A percentile compares a stretch with the other conserved stretches of the same genome.
Conservation (phyloP, 2,113 vertebrate species). For the Motacilla tschutschensis region DNA sequence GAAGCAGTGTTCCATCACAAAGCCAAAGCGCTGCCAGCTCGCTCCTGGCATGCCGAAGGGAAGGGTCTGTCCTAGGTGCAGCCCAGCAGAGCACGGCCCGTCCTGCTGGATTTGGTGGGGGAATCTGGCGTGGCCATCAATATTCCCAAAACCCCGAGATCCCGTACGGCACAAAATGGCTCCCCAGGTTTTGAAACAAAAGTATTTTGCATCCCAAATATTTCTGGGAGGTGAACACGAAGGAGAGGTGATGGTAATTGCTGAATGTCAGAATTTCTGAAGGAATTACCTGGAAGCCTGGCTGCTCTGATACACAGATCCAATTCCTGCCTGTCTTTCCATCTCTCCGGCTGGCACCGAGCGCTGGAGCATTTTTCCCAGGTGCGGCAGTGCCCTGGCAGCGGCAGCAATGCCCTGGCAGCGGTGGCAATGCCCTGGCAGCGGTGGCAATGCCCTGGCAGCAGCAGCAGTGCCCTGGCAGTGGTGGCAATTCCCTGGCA, state of each 20-base stretch:
- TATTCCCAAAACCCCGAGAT: neutral
- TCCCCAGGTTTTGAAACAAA: neutral
- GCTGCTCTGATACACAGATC: rapidly evolving
- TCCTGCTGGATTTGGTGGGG: neutral
- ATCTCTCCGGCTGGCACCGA: neutral
- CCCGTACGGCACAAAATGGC: neutral
- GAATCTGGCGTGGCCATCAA: rapidly evolving
- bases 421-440: too few relatives aligned
- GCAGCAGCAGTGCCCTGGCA: too few relatives aligned
- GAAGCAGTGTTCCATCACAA: neutral
- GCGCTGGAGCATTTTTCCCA: rapidly evolving
- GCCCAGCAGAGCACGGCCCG: neutral
- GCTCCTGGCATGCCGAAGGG: neutral
- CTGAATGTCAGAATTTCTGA: too few relatives aligned
- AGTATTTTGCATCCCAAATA: rapidly evolving
- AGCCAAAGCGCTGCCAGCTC: neutral
- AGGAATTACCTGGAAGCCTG: neutral
- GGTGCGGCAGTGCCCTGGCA: neutral
- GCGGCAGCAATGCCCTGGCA: neutral
- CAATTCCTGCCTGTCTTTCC: too few relatives aligned
- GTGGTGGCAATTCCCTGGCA: too few relatives aligned
- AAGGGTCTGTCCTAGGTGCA: neutral
- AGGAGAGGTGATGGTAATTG: neutral
- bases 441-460: too few relatives aligned
- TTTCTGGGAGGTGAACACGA: neutral